phyloP scores from a whole-genome alignment of 2,797 vertebrate genomes.

The Falco peregrinus region DNA sequence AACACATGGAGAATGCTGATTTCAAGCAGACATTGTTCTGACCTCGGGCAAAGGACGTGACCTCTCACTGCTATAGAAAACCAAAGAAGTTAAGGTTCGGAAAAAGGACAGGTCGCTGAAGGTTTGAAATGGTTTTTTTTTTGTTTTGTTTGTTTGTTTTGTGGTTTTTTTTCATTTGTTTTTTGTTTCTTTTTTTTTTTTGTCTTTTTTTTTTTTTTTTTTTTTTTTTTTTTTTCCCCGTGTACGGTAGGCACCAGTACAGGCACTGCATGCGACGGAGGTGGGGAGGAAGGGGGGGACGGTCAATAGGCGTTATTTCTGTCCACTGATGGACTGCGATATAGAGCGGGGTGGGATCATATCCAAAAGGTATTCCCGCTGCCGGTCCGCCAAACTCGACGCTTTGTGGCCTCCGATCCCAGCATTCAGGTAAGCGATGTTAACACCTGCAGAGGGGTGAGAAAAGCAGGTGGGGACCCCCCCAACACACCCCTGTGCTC shows the following conservation, averaged over 20 bases:
- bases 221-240: constrained; percentile 66
- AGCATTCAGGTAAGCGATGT: constrained; percentile 94
- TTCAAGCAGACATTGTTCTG: constrained; percentile 60
- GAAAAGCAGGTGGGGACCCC: not conserved
- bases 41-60: constrained; percentile 42
- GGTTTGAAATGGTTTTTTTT: constrained; percentile 58
- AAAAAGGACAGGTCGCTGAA: constrained; percentile 43
- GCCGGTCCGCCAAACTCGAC: constrained; percentile 92
- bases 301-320: constrained; percentile 82
- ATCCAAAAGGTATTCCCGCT: constrained; percentile 96
- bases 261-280: constrained; percentile 92
- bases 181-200: not conserved
- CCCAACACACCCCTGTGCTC: not conserved
- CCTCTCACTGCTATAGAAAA: constrained; percentile 37
- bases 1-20: constrained; percentile 40
- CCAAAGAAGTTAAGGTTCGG: not conserved
- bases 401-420: constrained; percentile 91
- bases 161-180: constrained; percentile 18
- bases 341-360: constrained; percentile 97
- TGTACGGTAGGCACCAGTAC: constrained; percentile 88
- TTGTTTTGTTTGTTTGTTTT: constrained; percentile 40
- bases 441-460: constrained; percentile 82
- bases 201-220: not conserved
- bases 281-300: constrained; percentile 11
- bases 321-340: constrained; percentile 95